These are phyloP conservation scores for Drosophila hamatofila DNA, from an alignment of 2,888 invertebrate genomes.

Conservation along the genomic window DNA sequence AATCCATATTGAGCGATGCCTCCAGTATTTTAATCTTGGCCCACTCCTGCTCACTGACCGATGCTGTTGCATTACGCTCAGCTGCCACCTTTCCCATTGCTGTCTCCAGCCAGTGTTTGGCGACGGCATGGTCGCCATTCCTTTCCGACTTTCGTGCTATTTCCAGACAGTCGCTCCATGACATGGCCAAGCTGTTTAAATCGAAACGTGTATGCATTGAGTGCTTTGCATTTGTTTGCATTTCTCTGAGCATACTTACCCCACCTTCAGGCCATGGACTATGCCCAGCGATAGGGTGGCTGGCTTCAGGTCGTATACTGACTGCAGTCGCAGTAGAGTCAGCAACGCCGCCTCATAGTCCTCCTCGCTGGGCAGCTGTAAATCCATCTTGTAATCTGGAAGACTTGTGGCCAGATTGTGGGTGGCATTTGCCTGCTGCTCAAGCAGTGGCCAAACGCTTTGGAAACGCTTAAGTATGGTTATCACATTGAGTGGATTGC, in stretches of 20 bases:
- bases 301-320: constrained; percentile 88
- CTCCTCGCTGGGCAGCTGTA: constrained; percentile 73
- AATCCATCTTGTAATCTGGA: constrained; percentile 19
- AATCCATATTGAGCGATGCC: constrained; percentile 69
- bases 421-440: constrained; percentile 86
- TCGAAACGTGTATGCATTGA: constrained; percentile 24
- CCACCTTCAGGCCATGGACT: constrained; percentile 83
- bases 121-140: constrained; percentile 70
- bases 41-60: constrained; percentile 35
- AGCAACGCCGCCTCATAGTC: constrained; percentile 75
- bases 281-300: constrained; percentile 87
- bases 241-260: constrained; percentile 53
- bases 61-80: constrained; percentile 38
- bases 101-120: constrained; percentile 81
- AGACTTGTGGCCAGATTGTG: constrained; percentile 30
- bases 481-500: constrained; percentile 97
- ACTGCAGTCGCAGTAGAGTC: constrained; percentile 86
- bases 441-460: constrained; percentile 90
- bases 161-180: constrained; percentile 82
- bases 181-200: constrained; percentile 74
- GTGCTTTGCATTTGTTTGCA: constrained; percentile 30
- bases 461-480: constrained; percentile 95
- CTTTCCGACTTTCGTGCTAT: constrained; percentile 75
- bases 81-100: constrained; percentile 72
- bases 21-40: constrained; percentile 68